These are phyloP conservation scores for Carollia perspicillata DNA, from an alignment of 2,113 vertebrate genomes.

Conservation along the genomic window DNA sequence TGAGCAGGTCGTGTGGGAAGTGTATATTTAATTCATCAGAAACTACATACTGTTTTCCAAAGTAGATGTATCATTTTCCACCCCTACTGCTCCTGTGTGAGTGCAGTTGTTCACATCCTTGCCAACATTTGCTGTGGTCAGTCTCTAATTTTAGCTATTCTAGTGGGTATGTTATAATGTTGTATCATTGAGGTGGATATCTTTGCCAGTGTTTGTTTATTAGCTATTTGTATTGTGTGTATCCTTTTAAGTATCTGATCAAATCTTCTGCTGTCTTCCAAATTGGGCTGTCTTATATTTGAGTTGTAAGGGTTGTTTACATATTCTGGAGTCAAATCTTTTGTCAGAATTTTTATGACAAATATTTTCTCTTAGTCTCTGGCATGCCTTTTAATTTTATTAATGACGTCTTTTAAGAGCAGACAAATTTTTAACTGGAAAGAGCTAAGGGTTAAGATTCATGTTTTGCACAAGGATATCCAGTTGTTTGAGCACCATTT, in stretches of 20 bases:
- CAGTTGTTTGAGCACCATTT: neutral
- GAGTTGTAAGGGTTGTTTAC: neutral
- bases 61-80: fast-evolving
- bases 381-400: neutral
- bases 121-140: neutral
- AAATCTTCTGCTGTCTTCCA: neutral
- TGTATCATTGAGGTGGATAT: fast-evolving
- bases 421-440: neutral
- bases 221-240: neutral
- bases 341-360: neutral
- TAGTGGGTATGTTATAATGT: neutral
- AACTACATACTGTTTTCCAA: neutral
- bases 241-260: neutral
- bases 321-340: neutral
- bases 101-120: neutral
- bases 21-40: neutral
- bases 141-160: neutral
- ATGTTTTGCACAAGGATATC: neutral
- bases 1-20: neutral
- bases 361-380: neutral
- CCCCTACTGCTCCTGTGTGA: neutral
- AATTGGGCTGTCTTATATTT: neutral
- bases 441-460: neutral
- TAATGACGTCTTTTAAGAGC: neutral
- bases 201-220: neutral